These are phyloP conservation scores for Odontesthes bonariensis DNA, from an alignment of 2,113 vertebrate genomes.

Conservation along the genomic window DNA sequence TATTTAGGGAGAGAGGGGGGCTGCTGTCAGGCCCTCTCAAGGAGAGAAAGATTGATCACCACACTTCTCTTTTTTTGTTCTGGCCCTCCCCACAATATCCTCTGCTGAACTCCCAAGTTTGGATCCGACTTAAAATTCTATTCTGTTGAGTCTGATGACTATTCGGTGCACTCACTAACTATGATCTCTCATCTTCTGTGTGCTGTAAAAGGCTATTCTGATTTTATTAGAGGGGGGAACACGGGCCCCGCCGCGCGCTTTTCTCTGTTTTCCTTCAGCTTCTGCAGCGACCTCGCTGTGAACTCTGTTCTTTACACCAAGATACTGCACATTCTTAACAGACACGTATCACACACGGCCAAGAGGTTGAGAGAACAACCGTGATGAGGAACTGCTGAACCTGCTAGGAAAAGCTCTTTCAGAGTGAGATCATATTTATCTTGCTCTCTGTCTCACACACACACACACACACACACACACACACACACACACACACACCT, in stretches of 20 bases:
- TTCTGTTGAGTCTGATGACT: conserved; percentile 29
- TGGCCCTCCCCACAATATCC: conserved; percentile 78
- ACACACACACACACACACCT: too few relatives aligned
- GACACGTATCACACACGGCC: conserved; percentile 20
- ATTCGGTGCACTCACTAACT: conserved; percentile 10
- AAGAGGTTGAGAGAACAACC: conserved; percentile 8
- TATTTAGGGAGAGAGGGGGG: conserved; percentile 79
- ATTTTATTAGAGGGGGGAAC: conserved; percentile 18
- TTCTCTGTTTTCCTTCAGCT: not conserved
- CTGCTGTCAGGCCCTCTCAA: conserved; percentile 90
- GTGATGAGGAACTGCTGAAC: not conserved
- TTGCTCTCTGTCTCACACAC: not conserved
- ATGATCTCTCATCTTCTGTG: not conserved
- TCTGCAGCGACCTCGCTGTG: conserved; percentile 71
- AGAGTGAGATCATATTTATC: conserved; percentile 17
- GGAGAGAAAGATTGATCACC: conserved; percentile 94
- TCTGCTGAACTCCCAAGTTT: conserved; percentile 52
- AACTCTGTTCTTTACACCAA: conserved; percentile 70
- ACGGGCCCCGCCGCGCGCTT: not conserved
- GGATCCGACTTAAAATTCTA: conserved; percentile 51
- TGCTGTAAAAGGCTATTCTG: conserved; percentile 8
- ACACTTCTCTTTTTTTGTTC: conserved; percentile 64
- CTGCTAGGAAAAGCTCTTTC: conserved; percentile 7
- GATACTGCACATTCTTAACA: conserved; percentile 50
- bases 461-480: too few relatives aligned